Evolutionary conservation across 2,888 invertebrate genomes (phyloP), one percentile per base, ranked within the genome.

Genomic region (Apocheima hispidaria): DNA sequence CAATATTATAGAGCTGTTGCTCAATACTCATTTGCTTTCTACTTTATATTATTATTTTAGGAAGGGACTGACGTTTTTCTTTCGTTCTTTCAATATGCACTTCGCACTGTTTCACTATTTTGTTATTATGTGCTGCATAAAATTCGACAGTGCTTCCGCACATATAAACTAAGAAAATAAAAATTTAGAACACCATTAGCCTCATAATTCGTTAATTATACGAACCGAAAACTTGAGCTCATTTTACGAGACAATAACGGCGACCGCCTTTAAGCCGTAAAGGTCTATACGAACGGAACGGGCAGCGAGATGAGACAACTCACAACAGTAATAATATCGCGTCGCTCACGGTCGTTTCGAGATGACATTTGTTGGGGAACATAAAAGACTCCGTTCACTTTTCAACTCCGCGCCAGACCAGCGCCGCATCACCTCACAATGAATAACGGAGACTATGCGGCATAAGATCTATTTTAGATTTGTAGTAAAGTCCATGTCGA

Each of bases 311-410:
- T 81, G 77, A 83, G 82, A 81, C 78, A 82, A 81, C 75, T 82
- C 77, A 82, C 77, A 84, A 87, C 80, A 86, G 83, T 81, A 86
- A 85, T 82, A 84, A 84, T 82, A 83, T 82, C 76, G 76, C 78
- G 75, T 79, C 75, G 77, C 74, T 72, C 76, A 80, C 73, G 77
- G 74, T 83, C 75, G 81, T 83, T 82, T 79, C 75, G 77, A 78
- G 84, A 81, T 82, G 86, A 83, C 79, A 80, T 87, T 84, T 82
- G 82, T 79, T 77, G 70, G 77, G 75, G 69, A 78, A 79, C 82
- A 85, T n/a, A n/a, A n/a, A n/a, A n/a, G n/a, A n/a, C n/a, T n/a
- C n/a, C n/a, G n/a, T n/a, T n/a, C n/a, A n/a, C n/a, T n/a, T n/a
- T n/a, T n/a, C n/a, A n/a, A n/a, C n/a, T n/a, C n/a, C n/a, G n/a